These are phyloP conservation scores for Petrosia ficiformis DNA, from an alignment of 37 sponge, comb jelly and placozoan species.

Conservation along the genomic window DNA sequence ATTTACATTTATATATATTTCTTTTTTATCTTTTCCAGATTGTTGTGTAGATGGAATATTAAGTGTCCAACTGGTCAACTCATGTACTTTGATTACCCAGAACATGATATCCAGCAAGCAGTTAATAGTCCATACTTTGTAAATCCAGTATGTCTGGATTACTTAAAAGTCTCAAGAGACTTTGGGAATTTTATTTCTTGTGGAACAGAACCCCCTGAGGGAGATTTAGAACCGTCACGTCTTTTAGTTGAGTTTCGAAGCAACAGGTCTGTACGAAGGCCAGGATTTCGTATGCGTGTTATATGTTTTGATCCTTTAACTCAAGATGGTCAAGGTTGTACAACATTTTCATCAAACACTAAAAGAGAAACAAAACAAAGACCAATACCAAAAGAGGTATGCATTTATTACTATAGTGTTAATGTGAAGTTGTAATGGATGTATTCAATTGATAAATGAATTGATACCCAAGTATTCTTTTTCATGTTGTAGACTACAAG, in stretches of 20 bases:
- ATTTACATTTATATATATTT: not conserved
- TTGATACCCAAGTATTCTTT: too few species aligned
- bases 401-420: too few species aligned
- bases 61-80: slow-evolving; percentile 24
- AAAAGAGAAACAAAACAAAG: not conserved
- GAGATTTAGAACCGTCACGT: slow-evolving; percentile 28
- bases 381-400: not conserved
- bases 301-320: slow-evolving; percentile 40
- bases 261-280: slow-evolving; percentile 20
- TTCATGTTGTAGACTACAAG: too few species aligned
- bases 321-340: slow-evolving; percentile 33
- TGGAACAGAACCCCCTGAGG: not conserved
- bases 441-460: too few species aligned
- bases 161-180: slow-evolving; percentile 22
- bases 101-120: slow-evolving; percentile 34
- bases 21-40: not conserved
- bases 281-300: slow-evolving; percentile 34
- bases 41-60: slow-evolving; percentile 44
- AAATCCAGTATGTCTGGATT: slow-evolving; percentile 40
- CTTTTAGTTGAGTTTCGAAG: slow-evolving; percentile 35
- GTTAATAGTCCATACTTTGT: slow-evolving; percentile 1
- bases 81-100: slow-evolving; percentile 23
- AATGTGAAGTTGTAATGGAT: too few species aligned
- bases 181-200: slow-evolving; percentile 30
- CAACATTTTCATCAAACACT: not conserved